A percentile compares a stretch with the other conserved stretches of the same genome.
phyloP scores from a whole-genome alignment of 2,888 invertebrate species.

The Lasioglossum vierecki region DNA sequence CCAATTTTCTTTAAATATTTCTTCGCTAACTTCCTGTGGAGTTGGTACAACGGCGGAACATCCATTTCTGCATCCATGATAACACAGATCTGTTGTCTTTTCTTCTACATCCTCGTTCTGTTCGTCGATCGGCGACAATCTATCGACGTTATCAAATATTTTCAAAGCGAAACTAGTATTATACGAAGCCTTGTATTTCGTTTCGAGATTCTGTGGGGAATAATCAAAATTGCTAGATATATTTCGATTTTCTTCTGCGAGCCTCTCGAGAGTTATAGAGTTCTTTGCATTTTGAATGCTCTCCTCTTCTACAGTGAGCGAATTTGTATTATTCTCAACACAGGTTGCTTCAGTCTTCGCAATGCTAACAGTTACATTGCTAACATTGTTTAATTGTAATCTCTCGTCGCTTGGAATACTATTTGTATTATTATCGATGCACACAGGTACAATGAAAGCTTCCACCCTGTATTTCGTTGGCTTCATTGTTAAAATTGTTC shows the following conservation, averaged over 20 bases:
- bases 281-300: conserved; percentile 48
- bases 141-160: conserved; percentile 70
- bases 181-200: neutral
- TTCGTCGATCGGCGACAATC: conserved; percentile 78
- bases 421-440: conserved; percentile 43
- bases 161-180: conserved; percentile 64
- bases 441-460: conserved; percentile 75
- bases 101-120: conserved; percentile 73
- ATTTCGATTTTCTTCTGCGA: neutral
- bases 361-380: neutral
- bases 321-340: neutral
- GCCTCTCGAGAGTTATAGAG: conserved; percentile 12
- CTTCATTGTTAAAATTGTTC: conserved; percentile 45
- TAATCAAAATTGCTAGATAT: neutral
- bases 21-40: conserved; percentile 85
- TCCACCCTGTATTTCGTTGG: conserved; percentile 74
- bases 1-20: conserved; percentile 86
- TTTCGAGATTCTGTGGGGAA: neutral
- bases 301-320: conserved; percentile 13
- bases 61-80: conserved; percentile 79
- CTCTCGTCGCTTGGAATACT: conserved; percentile 63
- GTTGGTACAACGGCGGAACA: conserved; percentile 74
- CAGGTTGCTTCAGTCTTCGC: neutral
- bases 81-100: conserved; percentile 75
- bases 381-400: conserved; percentile 43